phyloP scores from a whole-genome alignment of 2,888 invertebrate genomes.

The Lepidochitona cinerea region DNA sequence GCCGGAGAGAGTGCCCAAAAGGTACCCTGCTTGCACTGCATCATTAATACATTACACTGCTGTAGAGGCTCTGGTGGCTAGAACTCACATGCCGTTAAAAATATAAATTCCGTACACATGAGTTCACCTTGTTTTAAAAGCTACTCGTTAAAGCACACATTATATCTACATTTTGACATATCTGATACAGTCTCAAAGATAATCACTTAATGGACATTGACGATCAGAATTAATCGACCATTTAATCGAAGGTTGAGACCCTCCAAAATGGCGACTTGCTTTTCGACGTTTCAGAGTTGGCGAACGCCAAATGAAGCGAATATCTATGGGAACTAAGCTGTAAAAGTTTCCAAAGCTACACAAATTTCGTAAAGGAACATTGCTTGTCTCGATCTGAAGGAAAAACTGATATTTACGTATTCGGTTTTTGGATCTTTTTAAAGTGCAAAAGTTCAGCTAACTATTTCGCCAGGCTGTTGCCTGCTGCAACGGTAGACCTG shows the following conservation, averaged over 20 bases:
- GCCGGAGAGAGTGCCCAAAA: too few species aligned
- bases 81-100: too few species aligned
- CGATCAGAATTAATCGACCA: too few species aligned
- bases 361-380: neutral
- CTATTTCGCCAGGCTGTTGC: neutral
- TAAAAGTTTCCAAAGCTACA: neutral
- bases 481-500: neutral
- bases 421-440: neutral
- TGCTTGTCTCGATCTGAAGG: neutral
- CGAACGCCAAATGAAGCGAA: neutral
- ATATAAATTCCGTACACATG: too few species aligned
- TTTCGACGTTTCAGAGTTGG: constrained; percentile 2
- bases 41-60: too few species aligned
- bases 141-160: too few species aligned
- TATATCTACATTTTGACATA: too few species aligned
- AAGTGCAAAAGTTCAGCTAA: neutral
- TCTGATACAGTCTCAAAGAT: too few species aligned
- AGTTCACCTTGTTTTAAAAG: too few species aligned
- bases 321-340: neutral
- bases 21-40: too few species aligned
- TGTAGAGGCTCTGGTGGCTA: too few species aligned
- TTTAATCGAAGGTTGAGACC: neutral
- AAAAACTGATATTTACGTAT: neutral
- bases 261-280: constrained; percentile 3
- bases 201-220: too few species aligned